Evolutionary conservation across 2,797 vertebrate species (phyloP).

Genomic region (Percopsis omiscomaycus): DNA sequence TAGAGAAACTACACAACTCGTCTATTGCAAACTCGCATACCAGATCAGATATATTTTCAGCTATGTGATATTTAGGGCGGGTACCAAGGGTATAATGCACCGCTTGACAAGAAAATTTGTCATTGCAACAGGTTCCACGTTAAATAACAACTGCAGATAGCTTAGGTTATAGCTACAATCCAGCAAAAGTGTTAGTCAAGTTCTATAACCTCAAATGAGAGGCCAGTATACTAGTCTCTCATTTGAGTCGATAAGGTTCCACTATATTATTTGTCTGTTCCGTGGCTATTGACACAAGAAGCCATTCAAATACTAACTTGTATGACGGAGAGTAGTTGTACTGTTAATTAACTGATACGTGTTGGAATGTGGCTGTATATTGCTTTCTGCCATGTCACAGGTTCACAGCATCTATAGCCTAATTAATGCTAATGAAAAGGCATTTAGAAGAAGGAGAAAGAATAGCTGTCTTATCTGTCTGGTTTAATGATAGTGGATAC

Average conservation of each 20-base stretch:
- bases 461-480: constrained; percentile 8
- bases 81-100: too few relatives aligned
- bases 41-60: too few relatives aligned
- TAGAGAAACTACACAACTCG: background rate
- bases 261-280: too few relatives aligned
- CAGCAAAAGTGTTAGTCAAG: too few relatives aligned
- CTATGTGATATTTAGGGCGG: too few relatives aligned
- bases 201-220: too few relatives aligned
- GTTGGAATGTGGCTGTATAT: constrained; percentile 11
- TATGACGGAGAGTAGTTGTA: background rate
- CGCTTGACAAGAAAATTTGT: too few relatives aligned
- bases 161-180: too few relatives aligned
- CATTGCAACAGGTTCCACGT: background rate
- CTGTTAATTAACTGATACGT: constrained; percentile 17
- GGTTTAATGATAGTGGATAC: constrained; percentile 49
- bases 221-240: too few relatives aligned
- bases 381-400: constrained; percentile 16
- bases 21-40: background rate
- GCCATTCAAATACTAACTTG: background rate
- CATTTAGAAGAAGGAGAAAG: constrained; percentile 29
- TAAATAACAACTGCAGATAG: too few relatives aligned
- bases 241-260: too few relatives aligned
- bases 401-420: constrained; percentile 2
- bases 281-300: background rate
- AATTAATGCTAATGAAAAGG: constrained; percentile 50